Percentiles rank a stretch among this genome's conserved stretches.
Conservation (phyloP, 2,888 invertebrate genomes). For the Drosophila recens region DNA sequence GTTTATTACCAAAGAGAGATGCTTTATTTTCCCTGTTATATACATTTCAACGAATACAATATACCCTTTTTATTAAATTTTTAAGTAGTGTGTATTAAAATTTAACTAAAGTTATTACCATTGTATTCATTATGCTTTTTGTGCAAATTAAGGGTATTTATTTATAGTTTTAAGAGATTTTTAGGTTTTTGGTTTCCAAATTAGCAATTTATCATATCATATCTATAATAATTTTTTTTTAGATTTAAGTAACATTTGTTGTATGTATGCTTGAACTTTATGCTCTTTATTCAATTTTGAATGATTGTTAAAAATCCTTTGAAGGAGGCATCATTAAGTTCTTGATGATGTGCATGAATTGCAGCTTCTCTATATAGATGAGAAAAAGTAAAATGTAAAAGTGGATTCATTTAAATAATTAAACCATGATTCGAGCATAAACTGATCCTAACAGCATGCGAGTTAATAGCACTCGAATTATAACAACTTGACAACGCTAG, state of each 20-base stretch:
- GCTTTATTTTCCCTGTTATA: too few species aligned
- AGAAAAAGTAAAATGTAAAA: conserved; percentile 42
- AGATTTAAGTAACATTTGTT: background rate
- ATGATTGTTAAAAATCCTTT: conserved; percentile 14
- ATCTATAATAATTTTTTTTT: background rate
- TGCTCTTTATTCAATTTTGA: conserved; percentile 1
- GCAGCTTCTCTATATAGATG: conserved; percentile 21
- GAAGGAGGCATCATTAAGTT: conserved; percentile 45
- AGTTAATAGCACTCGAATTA: conserved; percentile 76
- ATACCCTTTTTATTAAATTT: too few species aligned
- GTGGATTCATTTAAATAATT: conserved; percentile 77
- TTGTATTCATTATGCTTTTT: too few species aligned
- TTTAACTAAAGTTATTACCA: too few species aligned
- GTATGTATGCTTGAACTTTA: background rate
- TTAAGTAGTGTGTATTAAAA: too few species aligned
- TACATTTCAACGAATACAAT: too few species aligned
- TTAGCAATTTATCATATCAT: conserved; percentile 5
- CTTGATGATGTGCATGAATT: conserved; percentile 65
- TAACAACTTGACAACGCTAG: conserved; percentile 59
- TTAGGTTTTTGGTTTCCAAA: background rate
- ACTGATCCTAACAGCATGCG: conserved; percentile 59
- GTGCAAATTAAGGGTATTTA: too few species aligned
- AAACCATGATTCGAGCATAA: conserved; percentile 66
- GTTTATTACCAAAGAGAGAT: too few species aligned
- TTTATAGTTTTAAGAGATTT: too few species aligned